These are phyloP conservation scores for Sinocyclocheilus grahami DNA, from an alignment of 2,113 vertebrate species.

Conservation along the genomic window DNA sequence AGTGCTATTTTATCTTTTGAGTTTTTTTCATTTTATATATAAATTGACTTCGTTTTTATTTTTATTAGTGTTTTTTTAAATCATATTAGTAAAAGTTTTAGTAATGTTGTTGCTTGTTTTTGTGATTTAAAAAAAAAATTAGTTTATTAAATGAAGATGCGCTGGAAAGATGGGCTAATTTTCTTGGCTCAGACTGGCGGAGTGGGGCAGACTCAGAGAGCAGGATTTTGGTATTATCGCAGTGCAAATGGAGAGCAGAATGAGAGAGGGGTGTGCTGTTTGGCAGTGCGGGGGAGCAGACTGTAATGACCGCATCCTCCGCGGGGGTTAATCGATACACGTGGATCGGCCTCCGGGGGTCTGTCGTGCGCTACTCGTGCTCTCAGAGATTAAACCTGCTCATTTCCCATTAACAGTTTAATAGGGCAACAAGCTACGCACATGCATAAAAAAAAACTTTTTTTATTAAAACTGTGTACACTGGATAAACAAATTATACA, in stretches of 20 bases:
- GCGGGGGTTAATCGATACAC: constrained; percentile 37
- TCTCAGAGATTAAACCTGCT: constrained; percentile 23
- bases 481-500: too few species aligned
- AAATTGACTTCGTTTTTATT: too few species aligned
- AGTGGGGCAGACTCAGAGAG: background rate
- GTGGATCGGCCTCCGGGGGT: constrained; percentile 21
- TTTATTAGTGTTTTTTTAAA: too few species aligned
- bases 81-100: too few species aligned
- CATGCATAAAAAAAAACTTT: background rate
- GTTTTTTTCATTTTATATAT: too few species aligned
- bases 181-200: background rate
- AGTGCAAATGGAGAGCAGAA: constrained; percentile 19
- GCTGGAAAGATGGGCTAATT: constrained; percentile 16
- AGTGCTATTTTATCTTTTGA: too few species aligned
- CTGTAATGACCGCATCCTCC: constrained; percentile 9
- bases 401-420: constrained; percentile 4
- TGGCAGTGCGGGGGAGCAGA: constrained; percentile 61
- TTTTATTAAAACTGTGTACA: too few species aligned
- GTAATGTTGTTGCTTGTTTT: too few species aligned
- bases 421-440: background rate
- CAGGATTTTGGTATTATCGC: constrained; percentile 37
- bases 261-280: constrained; percentile 40
- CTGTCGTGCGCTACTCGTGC: background rate
- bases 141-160: background rate
- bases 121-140: too few species aligned